Evolutionary conservation across 64 coral and sea anemone species (phyloP).

Genomic region (Exaiptasia diaphana): DNA sequence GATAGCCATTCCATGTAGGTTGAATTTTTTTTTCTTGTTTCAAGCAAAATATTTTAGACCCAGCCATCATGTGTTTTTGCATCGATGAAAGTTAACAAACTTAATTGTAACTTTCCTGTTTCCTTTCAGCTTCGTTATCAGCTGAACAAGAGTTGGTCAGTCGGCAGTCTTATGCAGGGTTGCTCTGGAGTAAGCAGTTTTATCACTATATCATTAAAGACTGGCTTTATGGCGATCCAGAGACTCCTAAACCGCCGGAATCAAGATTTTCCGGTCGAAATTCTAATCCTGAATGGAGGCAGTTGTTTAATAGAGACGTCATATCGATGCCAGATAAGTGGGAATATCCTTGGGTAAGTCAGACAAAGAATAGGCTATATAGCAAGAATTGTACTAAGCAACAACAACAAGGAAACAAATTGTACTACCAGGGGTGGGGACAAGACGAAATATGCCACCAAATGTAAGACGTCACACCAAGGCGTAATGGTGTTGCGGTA

Average conservation of each 20-base stretch:
- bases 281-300: constrained; percentile 67
- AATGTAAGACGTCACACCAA: too few relatives aligned
- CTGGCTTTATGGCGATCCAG: constrained; percentile 65
- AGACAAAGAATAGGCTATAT: neutral
- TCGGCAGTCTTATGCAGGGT: constrained; percentile 74
- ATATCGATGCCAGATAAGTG: constrained; percentile 87
- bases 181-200: constrained; percentile 90
- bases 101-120: too few relatives aligned
- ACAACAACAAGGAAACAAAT: neutral
- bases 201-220: constrained; percentile 78
- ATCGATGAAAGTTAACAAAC: too few relatives aligned
- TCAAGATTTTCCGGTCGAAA: constrained; percentile 57
- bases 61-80: neutral
- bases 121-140: constrained; percentile 35
- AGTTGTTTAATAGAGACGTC: constrained; percentile 69
- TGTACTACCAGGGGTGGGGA: neutral
- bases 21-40: neutral
- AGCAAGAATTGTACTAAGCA: too few relatives aligned
- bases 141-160: constrained; percentile 36
- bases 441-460: too few relatives aligned
- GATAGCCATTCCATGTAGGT: constrained; percentile 74
- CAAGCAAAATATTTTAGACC: neutral
- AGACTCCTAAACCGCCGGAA: constrained; percentile 20
- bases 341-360: constrained; percentile 90
- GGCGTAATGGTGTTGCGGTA: too few relatives aligned